phyloP scores from a whole-genome alignment of 2,888 invertebrate genomes.

The Malachius bipustulatus region DNA sequence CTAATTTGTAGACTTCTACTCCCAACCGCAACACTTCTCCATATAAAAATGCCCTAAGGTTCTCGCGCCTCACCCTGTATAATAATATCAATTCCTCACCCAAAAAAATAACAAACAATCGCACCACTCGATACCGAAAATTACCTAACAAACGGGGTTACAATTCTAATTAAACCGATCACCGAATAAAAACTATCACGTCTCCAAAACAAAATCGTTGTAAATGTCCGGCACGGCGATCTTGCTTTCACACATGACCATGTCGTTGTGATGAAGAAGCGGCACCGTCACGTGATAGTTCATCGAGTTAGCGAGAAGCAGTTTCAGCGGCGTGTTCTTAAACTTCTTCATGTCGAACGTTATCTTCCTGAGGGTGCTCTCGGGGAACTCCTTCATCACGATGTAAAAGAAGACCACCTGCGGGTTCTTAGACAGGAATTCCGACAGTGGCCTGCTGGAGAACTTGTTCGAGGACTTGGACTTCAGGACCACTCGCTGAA shows the following conservation, averaged over 20 bases:
- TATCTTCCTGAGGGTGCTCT: constrained; percentile 10
- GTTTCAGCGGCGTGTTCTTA: constrained; percentile 13
- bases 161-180: too few relatives aligned
- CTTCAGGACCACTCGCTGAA: constrained; percentile 14
- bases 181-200: neutral
- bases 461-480: constrained; percentile 5
- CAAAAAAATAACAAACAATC: too few relatives aligned
- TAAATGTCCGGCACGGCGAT: constrained; percentile 15
- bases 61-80: too few relatives aligned
- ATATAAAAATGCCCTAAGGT: too few relatives aligned
- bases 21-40: too few relatives aligned
- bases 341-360: constrained; percentile 10
- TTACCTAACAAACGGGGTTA: too few relatives aligned
- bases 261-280: constrained; percentile 14
- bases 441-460: constrained; percentile 5
- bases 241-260: constrained; percentile 15
- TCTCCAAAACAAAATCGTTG: constrained; percentile 6
- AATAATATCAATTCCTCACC: too few relatives aligned
- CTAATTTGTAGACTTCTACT: too few relatives aligned
- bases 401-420: constrained; percentile 16
- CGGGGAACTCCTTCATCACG: constrained; percentile 10
- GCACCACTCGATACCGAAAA: too few relatives aligned
- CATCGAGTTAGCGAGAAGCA: constrained; percentile 15
- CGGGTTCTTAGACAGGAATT: constrained; percentile 11
- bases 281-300: constrained; percentile 13